Conservation (phyloP, 2,113 vertebrate species). For the Probosciger aterrimus region DNA sequence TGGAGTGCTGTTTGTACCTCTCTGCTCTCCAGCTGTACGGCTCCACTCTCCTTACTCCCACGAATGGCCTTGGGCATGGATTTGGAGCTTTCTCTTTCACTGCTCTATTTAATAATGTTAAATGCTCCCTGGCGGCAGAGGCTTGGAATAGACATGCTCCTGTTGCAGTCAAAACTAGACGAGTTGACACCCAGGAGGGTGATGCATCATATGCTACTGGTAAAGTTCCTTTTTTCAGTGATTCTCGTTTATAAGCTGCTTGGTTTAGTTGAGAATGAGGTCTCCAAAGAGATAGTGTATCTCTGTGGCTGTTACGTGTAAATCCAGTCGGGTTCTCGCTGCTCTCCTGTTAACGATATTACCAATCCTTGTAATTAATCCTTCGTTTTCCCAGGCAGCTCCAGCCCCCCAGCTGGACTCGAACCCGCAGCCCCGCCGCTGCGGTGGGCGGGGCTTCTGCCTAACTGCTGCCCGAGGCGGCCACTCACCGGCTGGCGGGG, state of each 20-base stretch:
- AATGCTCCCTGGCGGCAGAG: neutral
- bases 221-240: neutral
- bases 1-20: neutral
- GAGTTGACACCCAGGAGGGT: neutral
- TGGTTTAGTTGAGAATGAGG: neutral
- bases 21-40: neutral
- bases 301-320: neutral
- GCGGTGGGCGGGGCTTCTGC: neutral
- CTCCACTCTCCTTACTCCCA: neutral
- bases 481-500: neutral
- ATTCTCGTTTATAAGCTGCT: neutral
- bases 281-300: rapidly evolving
- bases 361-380: neutral
- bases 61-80: rapidly evolving
- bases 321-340: neutral
- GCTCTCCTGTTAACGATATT: neutral
- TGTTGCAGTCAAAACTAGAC: neutral
- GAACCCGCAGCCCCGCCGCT: rapidly evolving
- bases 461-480: neutral
- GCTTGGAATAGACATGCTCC: neutral
- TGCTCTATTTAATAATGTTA: neutral
- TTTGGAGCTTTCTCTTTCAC: neutral
- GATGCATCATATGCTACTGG: rapidly evolving
- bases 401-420: neutral
- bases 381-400: no score